Evolutionary conservation across 1,140 invertebrate species (phyloP).

Genomic region (Lasioglossum baleicum): DNA sequence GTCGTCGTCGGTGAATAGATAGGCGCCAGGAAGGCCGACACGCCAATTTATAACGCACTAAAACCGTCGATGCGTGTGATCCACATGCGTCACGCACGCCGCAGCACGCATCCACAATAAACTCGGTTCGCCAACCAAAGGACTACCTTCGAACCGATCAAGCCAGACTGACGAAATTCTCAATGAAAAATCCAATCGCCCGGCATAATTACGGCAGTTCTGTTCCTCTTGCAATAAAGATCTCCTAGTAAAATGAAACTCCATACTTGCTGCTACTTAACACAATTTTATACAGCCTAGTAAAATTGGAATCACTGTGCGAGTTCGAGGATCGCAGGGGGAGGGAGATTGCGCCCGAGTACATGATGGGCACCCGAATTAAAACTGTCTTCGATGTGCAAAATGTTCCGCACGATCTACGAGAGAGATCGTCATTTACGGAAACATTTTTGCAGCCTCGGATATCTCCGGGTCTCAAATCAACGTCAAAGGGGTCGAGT

Average conservation of each 20-base stretch:
- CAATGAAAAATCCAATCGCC: background rate
- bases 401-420: background rate
- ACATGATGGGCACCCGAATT: background rate
- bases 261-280: no score
- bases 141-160: conserved; percentile 26
- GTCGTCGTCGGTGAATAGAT: conserved; percentile 41
- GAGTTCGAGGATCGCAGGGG: no score
- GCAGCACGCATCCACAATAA: conserved; percentile 7
- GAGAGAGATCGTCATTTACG: conserved; percentile 21
- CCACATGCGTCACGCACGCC: conserved; percentile 61
- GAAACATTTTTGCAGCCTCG: conserved; percentile 4
- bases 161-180: conserved; percentile 10
- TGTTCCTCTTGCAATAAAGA: no score
- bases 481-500: conserved; percentile 22
- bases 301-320: no score
- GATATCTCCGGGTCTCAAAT: conserved; percentile 17
- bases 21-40: conserved; percentile 70
- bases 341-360: no score
- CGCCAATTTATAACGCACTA: conserved; percentile 75
- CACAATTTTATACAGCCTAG: no score
- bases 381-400: background rate
- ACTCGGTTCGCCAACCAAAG: conserved; percentile 3
- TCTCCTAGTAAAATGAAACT: no score
- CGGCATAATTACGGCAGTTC: no score
- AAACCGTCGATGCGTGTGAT: conserved; percentile 72